Base-by-base conservation (phyloP, 1,140 invertebrate genomes). In the Carposina sasakii region DNA sequence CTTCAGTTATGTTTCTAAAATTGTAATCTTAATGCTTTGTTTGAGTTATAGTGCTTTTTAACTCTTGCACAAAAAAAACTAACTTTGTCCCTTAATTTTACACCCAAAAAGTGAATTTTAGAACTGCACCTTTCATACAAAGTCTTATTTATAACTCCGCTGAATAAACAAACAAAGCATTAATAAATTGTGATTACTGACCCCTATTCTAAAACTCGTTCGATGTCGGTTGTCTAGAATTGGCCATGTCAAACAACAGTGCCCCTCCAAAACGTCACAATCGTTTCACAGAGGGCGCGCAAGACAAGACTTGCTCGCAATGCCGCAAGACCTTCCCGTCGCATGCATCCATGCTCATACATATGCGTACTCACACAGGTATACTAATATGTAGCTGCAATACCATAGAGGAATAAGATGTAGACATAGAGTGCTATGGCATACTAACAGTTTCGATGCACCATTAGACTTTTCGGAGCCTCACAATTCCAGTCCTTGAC, bases 321-420 rank as follows among this genome's bases (percentile, higher is more conserved):
- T 93, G 92, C 85, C 88, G 89, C 68, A 93, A 92, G 81, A 88
- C 87, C 58, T 93, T 93, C 79, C 91, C 91, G 36, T 92, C 91
- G 41, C 90, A 92, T 68, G 92, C 92, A 21, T 92, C 90, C 6
- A 91, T 93, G 90, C 83, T 92, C 24, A 92, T 93, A 59, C 91
- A 92, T 60, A 87, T 89, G 72, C 79, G 90, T 57, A 91, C 90
- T 24, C 90, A 92, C 54, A 91, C 90, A 57, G 90, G 91, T 86
- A 33, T n/a, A n/a, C n/a, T n/a, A n/a, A n/a, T n/a, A n/a, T n/a
- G n/a, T n/a, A n/a, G n/a, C n/a, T n/a, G n/a, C n/a, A n/a, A n/a
- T n/a, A n/a, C n/a, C n/a, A n/a, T n/a, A n/a, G n/a, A n/a, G n/a
- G n/a, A n/a, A n/a, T n/a, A n/a, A n/a, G n/a, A n/a, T n/a, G n/a